A percentile compares a stretch with the other conserved stretches of the same genome.
Evolutionary conservation across 1,140 invertebrate species (phyloP).

Genomic region (Tribolium madens): DNA sequence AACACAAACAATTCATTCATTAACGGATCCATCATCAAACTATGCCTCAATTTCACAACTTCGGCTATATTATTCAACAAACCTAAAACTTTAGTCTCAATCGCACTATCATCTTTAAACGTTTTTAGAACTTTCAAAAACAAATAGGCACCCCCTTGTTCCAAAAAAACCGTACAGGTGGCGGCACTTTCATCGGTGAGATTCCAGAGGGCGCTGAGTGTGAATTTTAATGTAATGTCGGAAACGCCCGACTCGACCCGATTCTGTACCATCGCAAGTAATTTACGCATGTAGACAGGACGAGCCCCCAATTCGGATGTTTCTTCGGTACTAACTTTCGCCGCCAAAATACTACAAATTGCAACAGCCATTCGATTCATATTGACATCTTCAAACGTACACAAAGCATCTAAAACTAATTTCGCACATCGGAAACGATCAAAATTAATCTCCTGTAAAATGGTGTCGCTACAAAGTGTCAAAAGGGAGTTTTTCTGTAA

Average conservation of each 20-base stretch:
- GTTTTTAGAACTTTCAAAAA: slow-evolving; percentile 77
- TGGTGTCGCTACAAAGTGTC: slow-evolving; percentile 83
- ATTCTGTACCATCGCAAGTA: slow-evolving; percentile 76
- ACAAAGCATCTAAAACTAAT: slow-evolving; percentile 83
- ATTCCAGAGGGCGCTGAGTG: slow-evolving; percentile 87
- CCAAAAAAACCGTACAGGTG: slow-evolving; percentile 81
- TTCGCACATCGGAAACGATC: slow-evolving; percentile 79
- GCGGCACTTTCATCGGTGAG: slow-evolving; percentile 82
- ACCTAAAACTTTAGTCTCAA: slow-evolving; percentile 85
- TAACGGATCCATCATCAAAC: slow-evolving; percentile 76
- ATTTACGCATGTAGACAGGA: slow-evolving; percentile 79
- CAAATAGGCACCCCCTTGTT: slow-evolving; percentile 77
- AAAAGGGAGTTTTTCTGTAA: slow-evolving; percentile 84
- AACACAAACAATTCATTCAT: slow-evolving; percentile 72
- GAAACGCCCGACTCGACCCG: slow-evolving; percentile 73
- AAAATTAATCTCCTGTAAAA: slow-evolving; percentile 82
- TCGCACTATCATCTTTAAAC: slow-evolving; percentile 74
- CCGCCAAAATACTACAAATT: slow-evolving; percentile 82
- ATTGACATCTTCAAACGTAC: slow-evolving; percentile 78
- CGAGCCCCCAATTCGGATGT: slow-evolving; percentile 80
- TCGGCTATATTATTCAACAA: slow-evolving; percentile 88
- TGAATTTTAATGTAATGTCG: slow-evolving; percentile 86
- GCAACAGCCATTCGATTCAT: slow-evolving; percentile 88
- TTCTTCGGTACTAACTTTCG: slow-evolving; percentile 78
- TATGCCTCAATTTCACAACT: slow-evolving; percentile 72